Percentiles rank a stretch among this genome's conserved stretches.
These are phyloP conservation scores for Aradus depressus DNA, from an alignment of 2,888 invertebrate species.

Conservation along the genomic window DNA sequence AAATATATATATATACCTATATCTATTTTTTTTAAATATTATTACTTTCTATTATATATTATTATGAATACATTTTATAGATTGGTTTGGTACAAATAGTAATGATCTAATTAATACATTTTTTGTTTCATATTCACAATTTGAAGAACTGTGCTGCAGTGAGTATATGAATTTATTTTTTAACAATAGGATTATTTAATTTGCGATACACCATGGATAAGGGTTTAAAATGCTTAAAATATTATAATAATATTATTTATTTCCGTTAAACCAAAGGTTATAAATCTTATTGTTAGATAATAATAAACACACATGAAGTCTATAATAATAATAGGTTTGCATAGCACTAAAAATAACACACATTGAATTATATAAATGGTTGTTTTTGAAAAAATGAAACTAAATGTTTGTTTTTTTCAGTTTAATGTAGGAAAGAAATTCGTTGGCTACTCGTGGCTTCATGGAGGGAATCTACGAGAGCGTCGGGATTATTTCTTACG, in stretches of 20 bases:
- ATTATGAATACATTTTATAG: background rate
- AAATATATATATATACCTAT: too few relatives aligned
- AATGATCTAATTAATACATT: constrained; percentile 8
- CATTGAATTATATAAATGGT: too few relatives aligned
- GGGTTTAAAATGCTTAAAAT: too few relatives aligned
- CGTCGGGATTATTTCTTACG: constrained; percentile 21
- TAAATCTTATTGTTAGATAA: too few relatives aligned
- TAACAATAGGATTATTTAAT: background rate
- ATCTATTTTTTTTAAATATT: too few relatives aligned
- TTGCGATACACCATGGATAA: background rate
- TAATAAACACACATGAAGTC: too few relatives aligned
- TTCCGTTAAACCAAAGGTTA: too few relatives aligned
- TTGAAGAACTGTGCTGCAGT: constrained; percentile 29
- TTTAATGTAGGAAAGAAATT: constrained; percentile 29
- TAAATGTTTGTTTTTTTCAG: constrained; percentile 18
- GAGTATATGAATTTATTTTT: constrained; percentile 18
- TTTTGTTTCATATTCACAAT: constrained; percentile 19
- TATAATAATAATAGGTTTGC: too few relatives aligned
- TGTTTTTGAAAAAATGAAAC: background rate
- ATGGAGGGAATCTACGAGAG: constrained; percentile 19
- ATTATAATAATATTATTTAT: background rate
- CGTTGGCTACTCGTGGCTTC: constrained; percentile 25
- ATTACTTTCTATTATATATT: background rate
- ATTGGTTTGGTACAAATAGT: background rate
- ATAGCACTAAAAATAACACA: too few relatives aligned